phyloP scores from a whole-genome alignment of 53 echinoderm and acorn worm genomes.

The Glandiceps talaboti region DNA sequence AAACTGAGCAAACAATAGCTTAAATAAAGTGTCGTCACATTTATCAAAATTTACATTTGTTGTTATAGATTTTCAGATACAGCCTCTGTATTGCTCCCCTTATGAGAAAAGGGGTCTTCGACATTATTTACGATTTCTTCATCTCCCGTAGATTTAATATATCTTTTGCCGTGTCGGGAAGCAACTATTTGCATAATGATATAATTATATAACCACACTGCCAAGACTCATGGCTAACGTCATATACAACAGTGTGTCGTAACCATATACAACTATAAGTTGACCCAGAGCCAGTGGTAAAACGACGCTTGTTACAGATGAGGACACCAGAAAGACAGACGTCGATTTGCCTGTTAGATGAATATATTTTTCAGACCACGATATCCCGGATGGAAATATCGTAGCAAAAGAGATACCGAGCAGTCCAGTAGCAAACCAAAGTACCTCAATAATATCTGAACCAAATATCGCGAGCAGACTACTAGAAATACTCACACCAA shows the following conservation, averaged over 20 bases:
- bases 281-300: constrained; percentile 47
- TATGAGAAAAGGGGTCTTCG: too few relatives aligned
- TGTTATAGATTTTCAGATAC: too few relatives aligned
- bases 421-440: constrained; percentile 57
- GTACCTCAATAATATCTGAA: constrained; percentile 6
- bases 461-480: constrained; percentile 25
- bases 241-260: constrained; percentile 59
- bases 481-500: constrained; percentile 35
- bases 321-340: constrained; percentile 52
- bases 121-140: too few relatives aligned
- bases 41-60: too few relatives aligned
- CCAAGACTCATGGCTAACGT: constrained; percentile 26
- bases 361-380: constrained; percentile 72
- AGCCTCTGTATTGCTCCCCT: too few relatives aligned
- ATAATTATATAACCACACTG: constrained; percentile 31
- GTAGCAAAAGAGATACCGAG: constrained; percentile 83
- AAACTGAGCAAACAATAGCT: too few relatives aligned
- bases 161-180: constrained; percentile 15
- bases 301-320: constrained; percentile 69
- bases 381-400: constrained; percentile 64
- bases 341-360: constrained; percentile 59
- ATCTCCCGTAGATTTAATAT: too few relatives aligned
- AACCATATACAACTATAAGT: constrained; percentile 16
- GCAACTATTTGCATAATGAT: constrained; percentile 40
- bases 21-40: too few relatives aligned